Conservation (phyloP, 2,113 vertebrate species). For the Excalfactoria chinensis region DNA sequence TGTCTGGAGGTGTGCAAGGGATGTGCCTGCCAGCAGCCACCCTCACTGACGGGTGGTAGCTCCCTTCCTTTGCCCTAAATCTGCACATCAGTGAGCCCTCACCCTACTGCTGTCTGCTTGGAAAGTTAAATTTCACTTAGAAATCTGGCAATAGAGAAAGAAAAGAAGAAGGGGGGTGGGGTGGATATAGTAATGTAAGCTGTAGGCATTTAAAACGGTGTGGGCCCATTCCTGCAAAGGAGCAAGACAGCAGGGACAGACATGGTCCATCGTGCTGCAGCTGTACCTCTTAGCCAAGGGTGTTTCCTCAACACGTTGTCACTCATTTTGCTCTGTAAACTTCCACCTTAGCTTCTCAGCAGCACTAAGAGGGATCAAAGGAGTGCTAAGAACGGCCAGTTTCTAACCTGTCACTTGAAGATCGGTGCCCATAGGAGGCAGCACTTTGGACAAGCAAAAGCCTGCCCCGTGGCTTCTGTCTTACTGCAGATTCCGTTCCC, state of each 20-base stretch:
- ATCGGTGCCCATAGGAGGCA: not conserved
- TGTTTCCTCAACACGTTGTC: not conserved
- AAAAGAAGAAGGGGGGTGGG: too few species aligned
- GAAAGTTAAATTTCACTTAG: not conserved
- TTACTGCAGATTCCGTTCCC: not conserved
- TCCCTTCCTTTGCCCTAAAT: not conserved
- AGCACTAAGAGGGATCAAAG: slow-evolving; percentile 1
- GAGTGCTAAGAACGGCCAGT: not conserved
- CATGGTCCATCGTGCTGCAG: rapidly evolving
- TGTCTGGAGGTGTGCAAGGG: not conserved
- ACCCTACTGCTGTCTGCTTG: rapidly evolving
- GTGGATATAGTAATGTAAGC: rapidly evolving
- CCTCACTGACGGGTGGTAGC: rapidly evolving
- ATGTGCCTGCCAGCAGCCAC: rapidly evolving
- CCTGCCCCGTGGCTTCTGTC: slow-evolving; percentile 53
- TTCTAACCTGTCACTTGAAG: not conserved
- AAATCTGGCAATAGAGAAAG: rapidly evolving
- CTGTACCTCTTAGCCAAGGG: not conserved
- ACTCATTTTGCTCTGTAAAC: not conserved
- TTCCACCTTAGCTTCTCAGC: not conserved
- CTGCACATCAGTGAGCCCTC: rapidly evolving
- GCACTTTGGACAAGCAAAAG: slow-evolving; percentile 21
- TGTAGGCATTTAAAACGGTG: not conserved
- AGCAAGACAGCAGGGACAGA: rapidly evolving
- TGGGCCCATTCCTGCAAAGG: not conserved